Evolutionary conservation across 2,888 invertebrate genomes (phyloP).

Genomic region (Lacanobia oleracea): DNA sequence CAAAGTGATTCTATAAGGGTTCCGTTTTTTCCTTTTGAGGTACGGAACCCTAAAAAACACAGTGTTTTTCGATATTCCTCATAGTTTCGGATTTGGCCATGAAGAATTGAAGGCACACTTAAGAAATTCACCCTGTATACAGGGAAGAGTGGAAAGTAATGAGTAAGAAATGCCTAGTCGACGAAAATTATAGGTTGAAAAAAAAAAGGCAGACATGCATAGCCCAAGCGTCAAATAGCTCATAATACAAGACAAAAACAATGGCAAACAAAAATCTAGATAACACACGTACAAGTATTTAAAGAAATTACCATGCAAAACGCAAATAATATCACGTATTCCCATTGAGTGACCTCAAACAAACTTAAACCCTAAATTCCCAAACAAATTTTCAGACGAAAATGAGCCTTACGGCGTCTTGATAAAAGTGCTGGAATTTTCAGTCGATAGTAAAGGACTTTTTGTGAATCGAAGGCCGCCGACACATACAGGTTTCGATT

Average conservation of each 20-base stretch:
- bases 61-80: too few relatives aligned
- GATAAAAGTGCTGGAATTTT: constrained; percentile 19
- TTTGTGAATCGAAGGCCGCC: constrained; percentile 52
- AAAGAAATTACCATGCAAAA: constrained; percentile 65
- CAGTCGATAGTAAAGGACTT: neutral
- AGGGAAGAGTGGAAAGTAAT: too few relatives aligned
- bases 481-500: constrained; percentile 74
- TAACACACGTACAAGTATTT: constrained; percentile 44
- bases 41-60: too few relatives aligned
- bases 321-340: constrained; percentile 64
- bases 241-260: constrained; percentile 22
- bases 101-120: too few relatives aligned
- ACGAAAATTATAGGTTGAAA: neutral
- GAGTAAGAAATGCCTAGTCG: too few relatives aligned
- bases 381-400: constrained; percentile 17
- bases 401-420: neutral
- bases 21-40: too few relatives aligned
- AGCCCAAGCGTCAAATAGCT: neutral
- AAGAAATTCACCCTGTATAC: too few relatives aligned
- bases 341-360: constrained; percentile 60
- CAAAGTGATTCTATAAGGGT: too few relatives aligned
- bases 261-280: constrained; percentile 47
- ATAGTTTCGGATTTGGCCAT: too few relatives aligned
- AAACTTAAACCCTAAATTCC: constrained; percentile 8
- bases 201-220: neutral